Evolutionary conservation across 2,797 vertebrate genomes (phyloP).

Genomic region (Pseudomugil gertrudae): DNA sequence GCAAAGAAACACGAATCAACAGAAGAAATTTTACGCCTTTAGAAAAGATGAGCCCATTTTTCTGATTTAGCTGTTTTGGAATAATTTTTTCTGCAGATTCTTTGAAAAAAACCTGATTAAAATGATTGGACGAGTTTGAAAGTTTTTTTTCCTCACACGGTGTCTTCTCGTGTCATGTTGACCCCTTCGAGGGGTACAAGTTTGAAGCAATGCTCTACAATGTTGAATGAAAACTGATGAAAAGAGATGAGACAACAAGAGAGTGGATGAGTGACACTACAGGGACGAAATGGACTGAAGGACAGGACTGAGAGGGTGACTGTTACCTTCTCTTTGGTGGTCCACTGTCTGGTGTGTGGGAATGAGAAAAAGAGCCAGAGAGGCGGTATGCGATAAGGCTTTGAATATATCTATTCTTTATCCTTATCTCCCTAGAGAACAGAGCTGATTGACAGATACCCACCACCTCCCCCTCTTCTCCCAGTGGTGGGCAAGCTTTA

Average conservation of each 20-base stretch:
- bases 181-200: constrained; percentile 6
- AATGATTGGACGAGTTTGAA: constrained; percentile 1
- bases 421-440: constrained; percentile 51
- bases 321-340: constrained; percentile 36
- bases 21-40: constrained; percentile 10
- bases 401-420: constrained; percentile 55
- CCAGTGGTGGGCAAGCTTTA: constrained; percentile 44
- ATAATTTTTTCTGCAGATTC: constrained; percentile 5
- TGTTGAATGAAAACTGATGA: constrained; percentile 15
- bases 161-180: constrained; percentile 8
- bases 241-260: constrained; percentile 36
- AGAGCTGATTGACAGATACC: constrained; percentile 58
- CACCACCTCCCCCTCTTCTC: constrained; percentile 26
- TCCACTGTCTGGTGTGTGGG: constrained; percentile 45
- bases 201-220: constrained; percentile 21
- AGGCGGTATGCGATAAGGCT: constrained; percentile 57
- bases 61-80: constrained; percentile 18
- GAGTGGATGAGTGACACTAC: constrained; percentile 28
- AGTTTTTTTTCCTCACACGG: constrained; percentile 16
- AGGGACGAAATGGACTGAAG: constrained; percentile 19
- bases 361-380: constrained; percentile 36
- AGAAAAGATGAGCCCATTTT: not conserved
- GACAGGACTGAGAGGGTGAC: constrained; percentile 21
- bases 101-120: constrained; percentile 13
- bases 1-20: not conserved